Percentiles rank a stretch among this genome's conserved stretches.
Evolutionary conservation across 2,888 invertebrate species (phyloP).

Genomic region (Hydropsyche betteni): DNA sequence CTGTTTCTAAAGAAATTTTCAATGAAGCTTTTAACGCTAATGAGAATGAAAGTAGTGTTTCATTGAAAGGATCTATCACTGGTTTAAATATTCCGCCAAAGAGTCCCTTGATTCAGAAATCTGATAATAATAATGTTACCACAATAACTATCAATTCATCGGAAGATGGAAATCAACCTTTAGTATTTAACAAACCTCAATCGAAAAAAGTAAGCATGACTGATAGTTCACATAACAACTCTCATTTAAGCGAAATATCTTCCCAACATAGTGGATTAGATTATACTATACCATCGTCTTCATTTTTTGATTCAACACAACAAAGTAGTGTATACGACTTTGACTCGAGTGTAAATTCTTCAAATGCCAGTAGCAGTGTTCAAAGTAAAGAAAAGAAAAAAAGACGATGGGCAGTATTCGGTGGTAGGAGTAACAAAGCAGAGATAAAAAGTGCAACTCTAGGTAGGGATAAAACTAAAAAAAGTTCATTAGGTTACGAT

Average conservation of each 20-base stretch:
- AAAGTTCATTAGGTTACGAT: conserved; percentile 59
- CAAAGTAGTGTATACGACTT: conserved; percentile 57
- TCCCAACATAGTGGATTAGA: conserved; percentile 53
- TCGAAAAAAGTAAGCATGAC: conserved; percentile 42
- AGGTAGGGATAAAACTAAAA: conserved; percentile 71
- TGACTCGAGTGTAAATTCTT: conserved; percentile 54
- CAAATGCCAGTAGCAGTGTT: conserved; percentile 56
- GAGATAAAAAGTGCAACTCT: conserved; percentile 74
- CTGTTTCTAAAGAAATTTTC: conserved; percentile 48
- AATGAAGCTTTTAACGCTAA: conserved; percentile 27
- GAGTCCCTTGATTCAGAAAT: conserved; percentile 46
- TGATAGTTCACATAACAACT: conserved; percentile 49
- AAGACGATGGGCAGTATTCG: conserved; percentile 75
- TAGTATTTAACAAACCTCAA: conserved; percentile 38
- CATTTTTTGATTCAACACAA: conserved; percentile 58
- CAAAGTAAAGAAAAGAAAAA: conserved; percentile 70
- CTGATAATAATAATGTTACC: conserved; percentile 59
- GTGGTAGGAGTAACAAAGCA: conserved; percentile 70
- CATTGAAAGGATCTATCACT: conserved; percentile 46
- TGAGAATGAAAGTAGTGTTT: conserved; percentile 45
- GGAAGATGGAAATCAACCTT: conserved; percentile 52
- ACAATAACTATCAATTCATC: conserved; percentile 58
- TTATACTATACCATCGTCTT: conserved; percentile 57
- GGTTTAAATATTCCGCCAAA: conserved; percentile 40
- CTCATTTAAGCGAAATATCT: conserved; percentile 54